Conservation (phyloP, 2,113 vertebrate species). For the Mus spicilegus region DNA sequence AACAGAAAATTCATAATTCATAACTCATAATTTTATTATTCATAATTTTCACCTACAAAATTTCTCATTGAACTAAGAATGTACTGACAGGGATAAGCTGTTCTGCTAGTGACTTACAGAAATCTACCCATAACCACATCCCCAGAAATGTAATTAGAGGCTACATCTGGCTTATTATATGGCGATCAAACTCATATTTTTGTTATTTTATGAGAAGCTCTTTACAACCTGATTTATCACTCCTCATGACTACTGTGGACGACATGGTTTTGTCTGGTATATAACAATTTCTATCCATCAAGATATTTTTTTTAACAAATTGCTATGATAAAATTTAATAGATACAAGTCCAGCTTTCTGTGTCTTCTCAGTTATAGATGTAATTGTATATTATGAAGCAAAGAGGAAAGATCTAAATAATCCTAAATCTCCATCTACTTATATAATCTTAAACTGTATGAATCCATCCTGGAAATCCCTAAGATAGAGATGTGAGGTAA, state of each 20-base stretch:
- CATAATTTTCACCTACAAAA: neutral
- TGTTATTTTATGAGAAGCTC: neutral
- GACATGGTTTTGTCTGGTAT: neutral
- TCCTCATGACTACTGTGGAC: neutral
- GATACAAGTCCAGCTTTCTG: neutral
- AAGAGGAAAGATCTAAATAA: neutral
- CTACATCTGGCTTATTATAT: neutral
- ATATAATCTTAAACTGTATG: neutral
- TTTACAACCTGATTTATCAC: neutral
- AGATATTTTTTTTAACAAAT: neutral
- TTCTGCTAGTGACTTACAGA: neutral
- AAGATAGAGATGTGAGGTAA: neutral
- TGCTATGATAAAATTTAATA: neutral
- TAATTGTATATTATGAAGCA: neutral
- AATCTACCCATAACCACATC: neutral
- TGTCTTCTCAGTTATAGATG: neutral
- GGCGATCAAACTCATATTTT: neutral
- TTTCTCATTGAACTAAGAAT: neutral
- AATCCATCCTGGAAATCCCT: neutral
- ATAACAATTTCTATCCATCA: too few relatives aligned
- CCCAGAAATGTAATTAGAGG: neutral
- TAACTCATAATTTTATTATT: too few relatives aligned
- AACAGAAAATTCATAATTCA: too few relatives aligned
- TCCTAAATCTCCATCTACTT: neutral
- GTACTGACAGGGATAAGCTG: neutral